Evolutionary conservation across 1,140 invertebrate species (phyloP).

Genomic region (Lepidurus couesii): DNA sequence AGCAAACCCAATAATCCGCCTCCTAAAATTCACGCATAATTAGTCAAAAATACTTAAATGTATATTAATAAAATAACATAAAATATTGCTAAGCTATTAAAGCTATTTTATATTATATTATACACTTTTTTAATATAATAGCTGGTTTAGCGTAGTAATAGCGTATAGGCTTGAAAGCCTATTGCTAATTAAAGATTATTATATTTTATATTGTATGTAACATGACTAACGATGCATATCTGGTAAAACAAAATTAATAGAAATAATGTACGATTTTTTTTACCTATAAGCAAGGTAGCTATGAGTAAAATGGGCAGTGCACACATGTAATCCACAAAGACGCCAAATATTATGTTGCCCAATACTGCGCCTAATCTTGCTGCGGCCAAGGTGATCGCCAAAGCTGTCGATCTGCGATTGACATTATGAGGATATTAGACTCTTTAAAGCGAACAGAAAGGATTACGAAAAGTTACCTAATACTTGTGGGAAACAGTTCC

Average conservation of each 20-base stretch:
- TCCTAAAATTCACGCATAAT: slow-evolving; percentile 46
- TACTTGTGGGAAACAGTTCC: slow-evolving; percentile 80
- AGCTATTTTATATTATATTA: too few species aligned
- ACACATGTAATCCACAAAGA: slow-evolving; percentile 71
- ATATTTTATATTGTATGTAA: too few species aligned
- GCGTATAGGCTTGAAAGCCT: too few species aligned
- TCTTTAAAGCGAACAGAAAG: neutral
- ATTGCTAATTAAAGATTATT: too few species aligned
- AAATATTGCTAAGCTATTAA: neutral
- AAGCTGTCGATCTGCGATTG: slow-evolving; percentile 65
- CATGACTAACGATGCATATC: too few species aligned
- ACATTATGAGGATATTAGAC: neutral
- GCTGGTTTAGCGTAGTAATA: too few species aligned
- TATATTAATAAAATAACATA: neutral
- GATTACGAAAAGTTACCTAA: slow-evolving; percentile 50
- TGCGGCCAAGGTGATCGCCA: slow-evolving; percentile 79
- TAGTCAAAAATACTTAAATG: neutral
- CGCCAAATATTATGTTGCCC: slow-evolving; percentile 77
- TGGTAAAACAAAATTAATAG: neutral
- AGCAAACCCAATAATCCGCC: slow-evolving; percentile 75
- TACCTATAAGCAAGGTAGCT: slow-evolving; percentile 44
- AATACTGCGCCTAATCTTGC: slow-evolving; percentile 76
- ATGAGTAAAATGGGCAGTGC: slow-evolving; percentile 79
- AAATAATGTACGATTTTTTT: neutral
- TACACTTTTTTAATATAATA: too few species aligned